Percentiles rank a stretch among this genome's conserved stretches.
Conservation (phyloP, 2,888 invertebrate genomes). For the Drosophila macrospina region DNA sequence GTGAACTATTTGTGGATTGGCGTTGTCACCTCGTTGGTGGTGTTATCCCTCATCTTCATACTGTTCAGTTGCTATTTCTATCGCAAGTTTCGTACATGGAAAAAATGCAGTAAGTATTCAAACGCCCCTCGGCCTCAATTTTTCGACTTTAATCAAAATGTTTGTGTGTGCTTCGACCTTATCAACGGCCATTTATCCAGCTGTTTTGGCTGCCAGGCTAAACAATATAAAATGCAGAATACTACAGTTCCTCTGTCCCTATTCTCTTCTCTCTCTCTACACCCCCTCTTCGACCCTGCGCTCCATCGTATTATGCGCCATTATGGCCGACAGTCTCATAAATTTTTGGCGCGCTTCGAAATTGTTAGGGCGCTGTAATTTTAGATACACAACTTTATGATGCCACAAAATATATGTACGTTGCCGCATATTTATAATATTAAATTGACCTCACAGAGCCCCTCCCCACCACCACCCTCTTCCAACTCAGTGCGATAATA, state of each 20-base stretch:
- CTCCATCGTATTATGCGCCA: slow-evolving; percentile 8
- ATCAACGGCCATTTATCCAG: slow-evolving; percentile 72
- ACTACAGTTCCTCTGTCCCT: not conserved
- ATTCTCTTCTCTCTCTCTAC: not conserved
- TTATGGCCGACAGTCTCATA: slow-evolving; percentile 56
- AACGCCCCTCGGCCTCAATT: slow-evolving; percentile 17
- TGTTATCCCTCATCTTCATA: slow-evolving; percentile 84
- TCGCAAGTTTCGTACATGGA: slow-evolving; percentile 85
- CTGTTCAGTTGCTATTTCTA: slow-evolving; percentile 85
- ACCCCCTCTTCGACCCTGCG: too few relatives aligned
- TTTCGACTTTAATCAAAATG: slow-evolving; percentile 67
- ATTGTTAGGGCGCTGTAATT: slow-evolving; percentile 73
- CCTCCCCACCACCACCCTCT: not conserved
- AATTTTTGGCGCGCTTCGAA: slow-evolving; percentile 66
- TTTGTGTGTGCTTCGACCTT: slow-evolving; percentile 43
- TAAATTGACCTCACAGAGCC: slow-evolving; percentile 61
- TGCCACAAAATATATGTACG: slow-evolving; percentile 75
- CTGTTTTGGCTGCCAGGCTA: slow-evolving; percentile 52
- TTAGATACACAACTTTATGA: slow-evolving; percentile 81
- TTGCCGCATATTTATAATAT: slow-evolving; percentile 77
- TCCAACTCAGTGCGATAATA: slow-evolving; percentile 58
- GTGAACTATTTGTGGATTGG: slow-evolving; percentile 85
- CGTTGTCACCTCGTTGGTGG: slow-evolving; percentile 83
- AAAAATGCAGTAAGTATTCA: slow-evolving; percentile 85
- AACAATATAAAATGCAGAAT: slow-evolving; percentile 76